Base-by-base conservation (phyloP, 2,797 vertebrate species). In the Sorex maritimensis region DNA sequence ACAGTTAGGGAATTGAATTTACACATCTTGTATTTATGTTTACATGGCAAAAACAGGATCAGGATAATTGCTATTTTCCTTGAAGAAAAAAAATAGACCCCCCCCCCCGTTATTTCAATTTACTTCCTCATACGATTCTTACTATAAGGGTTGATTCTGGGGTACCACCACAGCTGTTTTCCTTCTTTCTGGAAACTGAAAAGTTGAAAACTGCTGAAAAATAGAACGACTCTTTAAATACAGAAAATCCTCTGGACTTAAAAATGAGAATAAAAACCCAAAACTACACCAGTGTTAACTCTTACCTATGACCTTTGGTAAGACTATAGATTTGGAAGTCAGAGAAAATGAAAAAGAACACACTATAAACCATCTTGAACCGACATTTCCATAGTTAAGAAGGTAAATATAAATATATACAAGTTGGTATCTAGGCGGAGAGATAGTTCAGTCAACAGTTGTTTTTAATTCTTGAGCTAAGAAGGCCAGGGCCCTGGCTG, bases 51-150 rank as follows among this genome's bases (percentile, higher is more conserved):
- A 61, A 61, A 61, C 89, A 73, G 67, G 83, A 55, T 81, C 61
- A 88, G n/a, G 79, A 96, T 87, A 72, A 6, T 58, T 7, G 61
- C 13, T 63, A 38, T 84, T 94, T 88, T 79, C 73, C 81, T 95
- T 77, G 81, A 93, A 90, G 83, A 71, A 5, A 78, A 30, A 19
- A 52, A 11, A 44, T 44, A 44, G 2, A 52, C 7, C 10, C 49
- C 49, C 10, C 10, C 2, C 49, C 49, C 1, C 49, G 49, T 52
- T 52, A 52, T 52, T 52, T 52, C 49, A 52, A 52, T 52, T 44
- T 5, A 44, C 41, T 44, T 44, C 41, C 41, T 44, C 41, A 44
- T 44, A 44, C 7, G 41, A 44, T 61, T 96, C 41, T 84, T 71
- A 81, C 52, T 78, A 0, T 71, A 84, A 89, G 30, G 85, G 72